Conservation (phyloP, 2,113 vertebrate genomes). For the Arizona elegans region DNA sequence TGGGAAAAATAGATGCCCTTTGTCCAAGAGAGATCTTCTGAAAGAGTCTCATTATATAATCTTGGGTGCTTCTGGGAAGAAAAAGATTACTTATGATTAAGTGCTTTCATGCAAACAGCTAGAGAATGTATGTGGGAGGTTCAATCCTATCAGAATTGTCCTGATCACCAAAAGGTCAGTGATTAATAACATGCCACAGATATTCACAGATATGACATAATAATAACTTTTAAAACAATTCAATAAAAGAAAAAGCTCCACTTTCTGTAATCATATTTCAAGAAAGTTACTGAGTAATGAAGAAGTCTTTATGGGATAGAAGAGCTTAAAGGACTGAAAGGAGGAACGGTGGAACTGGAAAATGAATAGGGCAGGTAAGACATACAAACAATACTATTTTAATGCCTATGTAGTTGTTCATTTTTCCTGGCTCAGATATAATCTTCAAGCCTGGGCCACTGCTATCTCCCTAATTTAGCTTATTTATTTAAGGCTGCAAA, state of each 20-base stretch:
- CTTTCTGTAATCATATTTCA: neutral
- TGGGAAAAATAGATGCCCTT: conserved; percentile 43
- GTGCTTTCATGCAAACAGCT: conserved; percentile 44
- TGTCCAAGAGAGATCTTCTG: conserved; percentile 55
- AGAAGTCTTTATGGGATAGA: neutral
- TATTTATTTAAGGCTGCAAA: neutral
- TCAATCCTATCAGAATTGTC: conserved; percentile 33
- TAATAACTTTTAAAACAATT: neutral
- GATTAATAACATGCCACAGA: conserved; percentile 22
- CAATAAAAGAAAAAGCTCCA: conserved; percentile 18
- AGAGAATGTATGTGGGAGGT: conserved; percentile 50
- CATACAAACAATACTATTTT: neutral
- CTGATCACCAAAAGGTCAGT: conserved; percentile 25
- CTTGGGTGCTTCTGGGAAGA: conserved; percentile 49
- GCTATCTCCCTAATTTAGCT: neutral
- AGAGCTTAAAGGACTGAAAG: neutral
- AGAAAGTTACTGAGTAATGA: neutral
- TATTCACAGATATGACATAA: neutral
- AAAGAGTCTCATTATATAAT: conserved; percentile 58
- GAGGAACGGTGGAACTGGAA: neutral
- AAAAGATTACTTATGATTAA: conserved; percentile 45
- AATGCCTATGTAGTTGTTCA: neutral
- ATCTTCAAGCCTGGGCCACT: neutral
- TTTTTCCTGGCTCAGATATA: neutral
- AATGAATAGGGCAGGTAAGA: neutral